Evolutionary conservation across 2,797 vertebrate species (phyloP), one percentile per base, ranked within the genome.

Genomic region (Trematomus bernacchii): DNA sequence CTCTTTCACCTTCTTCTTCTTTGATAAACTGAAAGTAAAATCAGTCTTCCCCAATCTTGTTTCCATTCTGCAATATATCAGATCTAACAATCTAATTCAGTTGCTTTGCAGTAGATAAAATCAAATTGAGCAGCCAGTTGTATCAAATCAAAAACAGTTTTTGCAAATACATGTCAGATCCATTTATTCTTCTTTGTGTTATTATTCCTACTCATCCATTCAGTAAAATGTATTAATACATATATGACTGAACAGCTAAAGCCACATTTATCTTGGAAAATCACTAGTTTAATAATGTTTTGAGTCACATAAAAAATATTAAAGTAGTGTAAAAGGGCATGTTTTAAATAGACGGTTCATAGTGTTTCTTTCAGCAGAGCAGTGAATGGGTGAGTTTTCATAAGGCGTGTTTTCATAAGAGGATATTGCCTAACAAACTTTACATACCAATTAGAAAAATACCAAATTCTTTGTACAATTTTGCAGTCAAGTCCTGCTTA

Each of bases 211-310:
- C 40, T 50, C 69, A 13, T 71, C 14, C 21, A 71, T 79, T 60
- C 58, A 71, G 52, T 79, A 79, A 73, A 52, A 44, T 51, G 48
- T 50, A 76, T 82, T 87, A 54, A 66, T 46, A 73, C 47, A 80
- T 30, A 69, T 84, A 71, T 69, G 55, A 83, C 55, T 63, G 33
- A 80, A 42, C 59, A 50, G 58, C 23, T 57, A 19, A 72, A 85
- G 78, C 71, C 53, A 42, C 62, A 48, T 57, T 51, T 8, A 59
- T 18, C 43, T 51, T 73, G 78, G 77, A 66, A 66, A 67, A 70
- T 77, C 67, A 80, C 59, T 54, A 65, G 51, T 18, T 53, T 82
- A 68, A 80, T 78, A 76, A 75, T 68, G 18, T 82, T 84, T 84
- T 44, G 46, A 86, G 50, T 69, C 61, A 55, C 77, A 68, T 30